Evolutionary conservation across 2,888 invertebrate species (phyloP), one percentile per base, ranked within the genome.

Genomic region (Blastobasis lacticolella): DNA sequence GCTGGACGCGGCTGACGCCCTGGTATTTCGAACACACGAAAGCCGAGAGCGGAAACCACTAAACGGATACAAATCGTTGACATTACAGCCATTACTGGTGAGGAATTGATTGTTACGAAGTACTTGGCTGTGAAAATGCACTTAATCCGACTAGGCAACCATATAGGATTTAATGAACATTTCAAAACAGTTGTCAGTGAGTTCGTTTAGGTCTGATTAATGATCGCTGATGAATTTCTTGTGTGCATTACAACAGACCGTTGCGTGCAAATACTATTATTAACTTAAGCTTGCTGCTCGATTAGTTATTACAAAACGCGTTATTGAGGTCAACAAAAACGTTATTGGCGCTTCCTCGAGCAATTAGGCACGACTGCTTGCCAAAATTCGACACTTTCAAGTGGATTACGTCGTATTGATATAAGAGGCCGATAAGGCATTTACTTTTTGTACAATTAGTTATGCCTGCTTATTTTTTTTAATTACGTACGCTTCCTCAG

Each of bases 261-360:
- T 53, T 52, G 52, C 55, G 51, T 55, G 53, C 49, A 51, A 48
- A 51, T 54, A 56, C 55, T 43, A 57, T 57, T 51, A 59, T 56
- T 53, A 44, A 51, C 49, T 53, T 9, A 53, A 49, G 51, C 57
- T 56, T 53, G 54, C 40, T 54, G 57, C 52, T 49, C 53, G 52
- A 57, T 59, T 58, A 56, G 49, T 46, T 51, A 66, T 71, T 70
- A 60, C 70, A 65, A 70, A 64, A 67, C 62, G 50, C 48, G 57
- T 53, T 23, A 67, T 62, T 63, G 63, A 67, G 67, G 66, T 61
- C 63, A 64, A 60, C 62, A 63, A 70, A 66, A 69, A 63, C 59
- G 54, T 56, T 60, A 59, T 57, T 57, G 61, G 50, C 53, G 63
- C 58, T 67, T 66, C 61, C 59, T 57, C 52, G 55, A 53, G 51